Percentiles rank a stretch among this genome's conserved stretches.
These are phyloP conservation scores for Grammomys surdaster DNA, from an alignment of 2,113 vertebrate genomes.

Conservation along the genomic window DNA sequence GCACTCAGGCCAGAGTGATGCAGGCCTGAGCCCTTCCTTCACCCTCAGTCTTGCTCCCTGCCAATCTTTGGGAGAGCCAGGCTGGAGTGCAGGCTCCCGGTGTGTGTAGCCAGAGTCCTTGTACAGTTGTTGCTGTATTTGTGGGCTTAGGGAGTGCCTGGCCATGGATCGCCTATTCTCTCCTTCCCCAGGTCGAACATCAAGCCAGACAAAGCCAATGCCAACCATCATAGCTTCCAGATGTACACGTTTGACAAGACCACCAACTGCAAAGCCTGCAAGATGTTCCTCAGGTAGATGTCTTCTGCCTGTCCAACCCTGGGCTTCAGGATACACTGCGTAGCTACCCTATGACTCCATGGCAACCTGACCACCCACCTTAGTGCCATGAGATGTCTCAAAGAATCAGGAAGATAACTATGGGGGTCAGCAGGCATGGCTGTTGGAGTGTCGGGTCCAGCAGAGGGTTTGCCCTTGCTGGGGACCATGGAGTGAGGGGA, in stretches of 20 bases:
- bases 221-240: conserved; percentile 98
- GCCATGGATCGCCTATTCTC: rapidly evolving
- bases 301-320: not conserved
- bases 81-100: not conserved
- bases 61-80: rapidly evolving
- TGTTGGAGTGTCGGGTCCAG: rapidly evolving
- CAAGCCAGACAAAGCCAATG: conserved; percentile 96
- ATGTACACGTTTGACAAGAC: conserved; percentile 98
- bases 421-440: rapidly evolving
- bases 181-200: conserved; percentile 93
- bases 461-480: too few species aligned
- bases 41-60: rapidly evolving
- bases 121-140: rapidly evolving
- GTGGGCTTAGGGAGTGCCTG: not conserved
- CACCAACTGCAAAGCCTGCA: conserved; percentile 97
- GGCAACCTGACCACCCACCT: rapidly evolving
- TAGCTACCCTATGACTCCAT: rapidly evolving
- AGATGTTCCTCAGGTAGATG: conserved; percentile 95
- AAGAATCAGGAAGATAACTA: rapidly evolving
- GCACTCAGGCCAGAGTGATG: rapidly evolving
- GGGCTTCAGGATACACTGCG: rapidly evolving
- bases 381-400: rapidly evolving
- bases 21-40: rapidly evolving
- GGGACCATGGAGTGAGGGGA: rapidly evolving
- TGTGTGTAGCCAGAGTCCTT: not conserved